Evolutionary conservation across 2,888 invertebrate genomes (phyloP).

Genomic region (Dryadula phaetusa): DNA sequence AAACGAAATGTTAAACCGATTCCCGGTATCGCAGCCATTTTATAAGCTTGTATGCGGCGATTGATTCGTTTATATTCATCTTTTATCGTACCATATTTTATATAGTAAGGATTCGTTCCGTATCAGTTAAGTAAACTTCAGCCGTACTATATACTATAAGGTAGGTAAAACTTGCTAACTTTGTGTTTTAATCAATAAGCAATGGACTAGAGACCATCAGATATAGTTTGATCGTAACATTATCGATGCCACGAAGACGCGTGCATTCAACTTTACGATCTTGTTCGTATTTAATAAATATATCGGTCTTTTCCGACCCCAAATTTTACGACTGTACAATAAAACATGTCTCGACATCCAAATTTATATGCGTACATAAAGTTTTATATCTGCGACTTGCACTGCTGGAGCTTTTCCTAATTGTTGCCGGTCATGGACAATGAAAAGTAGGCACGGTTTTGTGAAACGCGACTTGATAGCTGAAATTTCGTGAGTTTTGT

Average conservation of each 20-base stretch:
- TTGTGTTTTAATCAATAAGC: constrained; percentile 51
- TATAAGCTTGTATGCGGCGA: constrained; percentile 55
- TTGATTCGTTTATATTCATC: constrained; percentile 22
- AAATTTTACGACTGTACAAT: constrained; percentile 82
- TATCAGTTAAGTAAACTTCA: background rate
- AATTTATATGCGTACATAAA: constrained; percentile 84
- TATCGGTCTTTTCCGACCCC: constrained; percentile 81
- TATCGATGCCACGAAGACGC: constrained; percentile 77
- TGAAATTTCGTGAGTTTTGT: constrained; percentile 32
- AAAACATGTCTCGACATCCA: constrained; percentile 84
- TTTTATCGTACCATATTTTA: background rate
- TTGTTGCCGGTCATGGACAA: constrained; percentile 80
- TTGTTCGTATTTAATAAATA: constrained; percentile 84
- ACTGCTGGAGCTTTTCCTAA: constrained; percentile 75
- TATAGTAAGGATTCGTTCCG: background rate
- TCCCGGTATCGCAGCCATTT: constrained; percentile 66
- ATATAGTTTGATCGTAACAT: constrained; percentile 72
- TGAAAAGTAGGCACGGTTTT: constrained; percentile 55
- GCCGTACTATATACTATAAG: background rate
- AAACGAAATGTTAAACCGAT: constrained; percentile 66
- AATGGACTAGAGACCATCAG: constrained; percentile 51
- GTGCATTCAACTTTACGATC: constrained; percentile 79
- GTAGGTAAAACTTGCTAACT: constrained; percentile 12
- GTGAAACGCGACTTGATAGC: constrained; percentile 57
- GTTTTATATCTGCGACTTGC: constrained; percentile 83